Evolutionary conservation across 2,888 invertebrate genomes (phyloP).

Genomic region (Parasteatoda lunata): DNA sequence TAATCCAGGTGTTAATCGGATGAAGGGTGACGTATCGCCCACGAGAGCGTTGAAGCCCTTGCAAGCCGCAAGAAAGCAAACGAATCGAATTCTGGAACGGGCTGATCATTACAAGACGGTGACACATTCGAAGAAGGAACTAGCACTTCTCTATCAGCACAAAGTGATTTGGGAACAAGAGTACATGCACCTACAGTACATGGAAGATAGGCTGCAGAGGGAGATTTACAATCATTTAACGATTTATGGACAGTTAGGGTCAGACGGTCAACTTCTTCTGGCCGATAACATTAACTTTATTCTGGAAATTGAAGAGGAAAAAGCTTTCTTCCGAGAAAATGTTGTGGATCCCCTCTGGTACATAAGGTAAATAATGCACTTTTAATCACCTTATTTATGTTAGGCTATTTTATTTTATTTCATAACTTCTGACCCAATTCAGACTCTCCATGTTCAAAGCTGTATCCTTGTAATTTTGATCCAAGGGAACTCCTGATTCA

Average conservation of each 20-base stretch:
- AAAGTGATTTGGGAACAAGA: slow-evolving; percentile 69
- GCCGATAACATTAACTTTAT: slow-evolving; percentile 65
- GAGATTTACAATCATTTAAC: slow-evolving; percentile 67
- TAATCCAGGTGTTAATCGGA: slow-evolving; percentile 49
- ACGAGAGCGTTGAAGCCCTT: slow-evolving; percentile 58
- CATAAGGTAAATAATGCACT: slow-evolving; percentile 45
- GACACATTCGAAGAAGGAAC: slow-evolving; percentile 57
- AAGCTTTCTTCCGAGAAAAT: slow-evolving; percentile 66
- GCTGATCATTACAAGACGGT: slow-evolving; percentile 61
- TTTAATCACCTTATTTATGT: not conserved
- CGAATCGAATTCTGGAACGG: slow-evolving; percentile 57
- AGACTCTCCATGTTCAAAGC: too few species aligned
- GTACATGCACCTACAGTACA: slow-evolving; percentile 62
- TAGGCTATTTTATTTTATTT: not conserved
- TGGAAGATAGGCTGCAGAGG: slow-evolving; percentile 66
- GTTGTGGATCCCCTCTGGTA: slow-evolving; percentile 68
- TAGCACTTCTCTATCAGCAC: slow-evolving; percentile 62
- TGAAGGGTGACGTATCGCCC: slow-evolving; percentile 54
- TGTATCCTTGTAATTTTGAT: too few species aligned
- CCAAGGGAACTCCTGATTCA: too few species aligned
- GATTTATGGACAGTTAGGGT: slow-evolving; percentile 57
- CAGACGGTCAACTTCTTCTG: slow-evolving; percentile 54
- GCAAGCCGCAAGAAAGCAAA: slow-evolving; percentile 54
- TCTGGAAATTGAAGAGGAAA: slow-evolving; percentile 66
- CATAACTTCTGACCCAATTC: too few species aligned